These are phyloP conservation scores for Heliconius sara DNA, from an alignment of 2,888 invertebrate genomes.

Conservation along the genomic window DNA sequence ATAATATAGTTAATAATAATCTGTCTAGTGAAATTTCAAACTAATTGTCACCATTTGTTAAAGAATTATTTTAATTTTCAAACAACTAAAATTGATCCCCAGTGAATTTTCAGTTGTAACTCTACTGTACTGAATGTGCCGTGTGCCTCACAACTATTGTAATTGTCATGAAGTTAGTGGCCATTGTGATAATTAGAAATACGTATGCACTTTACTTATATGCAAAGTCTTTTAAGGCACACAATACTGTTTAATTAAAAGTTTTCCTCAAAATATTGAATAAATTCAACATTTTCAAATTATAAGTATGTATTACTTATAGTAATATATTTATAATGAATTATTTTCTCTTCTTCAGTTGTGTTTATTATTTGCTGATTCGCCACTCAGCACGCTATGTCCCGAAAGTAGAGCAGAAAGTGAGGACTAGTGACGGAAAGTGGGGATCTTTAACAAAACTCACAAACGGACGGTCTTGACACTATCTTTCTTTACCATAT, in stretches of 20 bases:
- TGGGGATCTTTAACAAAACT: no score
- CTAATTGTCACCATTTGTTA: not conserved
- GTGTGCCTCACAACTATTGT: not conserved
- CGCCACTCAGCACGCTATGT: not conserved
- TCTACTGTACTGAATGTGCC: no score
- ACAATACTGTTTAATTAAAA: not conserved
- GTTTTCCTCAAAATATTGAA: no score
- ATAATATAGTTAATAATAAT: no score
- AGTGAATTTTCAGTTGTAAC: not conserved
- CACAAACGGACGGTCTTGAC: not conserved
- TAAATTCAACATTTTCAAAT: no score
- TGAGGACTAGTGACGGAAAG: no score
- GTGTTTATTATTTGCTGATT: no score
- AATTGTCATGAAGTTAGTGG: not conserved
- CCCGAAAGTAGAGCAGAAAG: not conserved
- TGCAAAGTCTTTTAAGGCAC: no score
- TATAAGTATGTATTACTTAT: no score
- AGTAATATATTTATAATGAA: no score
- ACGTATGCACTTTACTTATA: constrained; percentile 1
- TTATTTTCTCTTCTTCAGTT: no score
- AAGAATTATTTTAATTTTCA: not conserved
- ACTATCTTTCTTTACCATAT: not conserved
- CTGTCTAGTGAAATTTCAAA: not conserved
- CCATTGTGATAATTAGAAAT: constrained; percentile 9
- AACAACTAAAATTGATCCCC: not conserved